phyloP scores from a whole-genome alignment of 2,797 vertebrate species.

The Coluber constrictor region DNA sequence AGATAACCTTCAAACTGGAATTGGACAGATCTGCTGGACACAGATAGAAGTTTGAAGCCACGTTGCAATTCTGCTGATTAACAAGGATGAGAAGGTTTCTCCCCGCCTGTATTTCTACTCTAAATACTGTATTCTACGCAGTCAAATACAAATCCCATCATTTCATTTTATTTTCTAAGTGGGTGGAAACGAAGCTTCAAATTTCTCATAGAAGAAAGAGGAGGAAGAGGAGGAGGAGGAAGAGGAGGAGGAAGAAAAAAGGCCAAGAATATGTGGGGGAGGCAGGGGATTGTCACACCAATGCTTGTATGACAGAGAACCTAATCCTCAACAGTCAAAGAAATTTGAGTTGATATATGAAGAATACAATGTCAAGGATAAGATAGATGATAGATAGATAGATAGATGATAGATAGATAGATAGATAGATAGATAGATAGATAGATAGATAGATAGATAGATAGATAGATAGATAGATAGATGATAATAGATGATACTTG shows the following conservation, averaged over 20 bases:
- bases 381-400: not conserved
- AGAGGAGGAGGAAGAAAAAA: not conserved
- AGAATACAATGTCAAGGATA: not conserved
- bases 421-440: not conserved
- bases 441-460: no score
- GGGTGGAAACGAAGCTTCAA: not conserved
- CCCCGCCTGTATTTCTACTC: not conserved
- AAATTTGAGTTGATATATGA: not conserved
- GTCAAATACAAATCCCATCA: not conserved
- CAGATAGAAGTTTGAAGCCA: not conserved
- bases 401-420: not conserved
- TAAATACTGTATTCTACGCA: not conserved
- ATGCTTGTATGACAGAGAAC: not conserved
- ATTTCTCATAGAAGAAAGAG: not conserved
- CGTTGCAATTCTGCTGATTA: not conserved
- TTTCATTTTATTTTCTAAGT: not conserved
- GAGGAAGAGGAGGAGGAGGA: not conserved
- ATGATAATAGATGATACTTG: no score
- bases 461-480: no score
- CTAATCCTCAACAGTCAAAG: not conserved
- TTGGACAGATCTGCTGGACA: not conserved
- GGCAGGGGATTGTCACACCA: not conserved
- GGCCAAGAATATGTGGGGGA: not conserved
- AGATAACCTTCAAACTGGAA: not conserved
- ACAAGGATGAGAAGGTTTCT: not conserved